phyloP scores from a whole-genome alignment of 2,113 vertebrate species.

The Mobula hypostoma region DNA sequence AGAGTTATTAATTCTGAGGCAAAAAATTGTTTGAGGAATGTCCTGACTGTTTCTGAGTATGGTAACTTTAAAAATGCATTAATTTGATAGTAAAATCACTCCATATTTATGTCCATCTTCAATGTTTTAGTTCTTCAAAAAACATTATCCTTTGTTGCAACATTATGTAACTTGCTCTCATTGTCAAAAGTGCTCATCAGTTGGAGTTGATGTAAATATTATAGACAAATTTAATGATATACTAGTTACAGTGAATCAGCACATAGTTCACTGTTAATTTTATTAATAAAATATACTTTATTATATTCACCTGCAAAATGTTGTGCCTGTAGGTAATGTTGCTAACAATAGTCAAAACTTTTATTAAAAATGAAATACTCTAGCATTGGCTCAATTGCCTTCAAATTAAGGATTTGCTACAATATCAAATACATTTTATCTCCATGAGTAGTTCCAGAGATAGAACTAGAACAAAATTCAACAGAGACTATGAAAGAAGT shows the following conservation, averaged over 20 bases:
- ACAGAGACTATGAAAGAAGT: neutral
- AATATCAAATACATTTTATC: neutral
- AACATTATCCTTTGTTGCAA: neutral
- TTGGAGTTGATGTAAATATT: neutral
- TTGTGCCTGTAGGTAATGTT: neutral
- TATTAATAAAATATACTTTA: too few species aligned
- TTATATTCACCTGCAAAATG: neutral
- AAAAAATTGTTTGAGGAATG: neutral
- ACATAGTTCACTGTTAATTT: too few species aligned
- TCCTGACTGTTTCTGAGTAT: neutral
- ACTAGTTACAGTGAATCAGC: too few species aligned
- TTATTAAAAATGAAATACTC: neutral
- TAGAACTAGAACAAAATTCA: neutral
- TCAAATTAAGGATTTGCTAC: slow-evolving; percentile 11
- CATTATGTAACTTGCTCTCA: neutral
- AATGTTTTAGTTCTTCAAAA: neutral
- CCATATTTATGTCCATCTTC: neutral
- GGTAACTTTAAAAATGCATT: neutral
- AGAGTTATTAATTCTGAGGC: neutral
- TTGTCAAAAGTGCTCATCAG: neutral
- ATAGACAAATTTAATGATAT: too few species aligned
- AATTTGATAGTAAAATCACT: neutral
- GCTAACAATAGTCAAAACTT: neutral
- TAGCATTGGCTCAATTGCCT: neutral
- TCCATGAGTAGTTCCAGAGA: neutral